A percentile compares a stretch with the other conserved stretches of the same genome.
Conservation (phyloP, 2,797 vertebrate genomes). For the Bradypus variegatus region DNA sequence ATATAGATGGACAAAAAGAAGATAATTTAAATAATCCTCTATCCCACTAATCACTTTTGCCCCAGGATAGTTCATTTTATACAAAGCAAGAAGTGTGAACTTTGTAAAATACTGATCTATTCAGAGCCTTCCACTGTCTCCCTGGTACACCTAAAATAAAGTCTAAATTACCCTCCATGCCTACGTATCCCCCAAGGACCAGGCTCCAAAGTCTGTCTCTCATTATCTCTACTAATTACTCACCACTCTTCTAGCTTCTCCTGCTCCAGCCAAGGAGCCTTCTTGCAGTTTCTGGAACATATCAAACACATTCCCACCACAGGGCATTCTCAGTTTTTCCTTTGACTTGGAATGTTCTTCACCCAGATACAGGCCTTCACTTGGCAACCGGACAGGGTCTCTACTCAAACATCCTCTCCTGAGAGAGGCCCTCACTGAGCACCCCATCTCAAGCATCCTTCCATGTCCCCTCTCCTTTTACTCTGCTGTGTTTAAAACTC, state of each 20-base stretch:
- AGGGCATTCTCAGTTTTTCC: background rate
- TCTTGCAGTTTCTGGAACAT: background rate
- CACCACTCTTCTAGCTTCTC: background rate
- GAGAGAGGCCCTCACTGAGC: background rate
- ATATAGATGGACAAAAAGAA: background rate
- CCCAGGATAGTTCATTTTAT: background rate
- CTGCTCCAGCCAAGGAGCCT: background rate
- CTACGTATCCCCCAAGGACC: background rate
- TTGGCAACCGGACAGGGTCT: background rate
- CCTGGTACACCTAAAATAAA: background rate
- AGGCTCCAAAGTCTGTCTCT: too few species aligned
- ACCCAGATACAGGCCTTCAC: background rate
- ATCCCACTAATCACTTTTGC: background rate
- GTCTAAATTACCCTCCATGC: background rate
- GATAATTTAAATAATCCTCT: background rate
- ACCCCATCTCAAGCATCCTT: background rate
- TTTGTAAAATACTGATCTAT: slow-evolving; percentile 13
- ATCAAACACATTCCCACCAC: background rate
- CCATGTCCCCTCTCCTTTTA: background rate
- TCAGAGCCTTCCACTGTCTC: background rate
- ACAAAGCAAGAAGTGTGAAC: background rate
- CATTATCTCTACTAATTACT: background rate
- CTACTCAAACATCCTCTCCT: background rate
- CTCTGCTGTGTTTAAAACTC: background rate
- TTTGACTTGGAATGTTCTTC: background rate